Evolutionary conservation across 2,797 vertebrate species (phyloP).

Genomic region (Adrianichthys oophorus): DNA sequence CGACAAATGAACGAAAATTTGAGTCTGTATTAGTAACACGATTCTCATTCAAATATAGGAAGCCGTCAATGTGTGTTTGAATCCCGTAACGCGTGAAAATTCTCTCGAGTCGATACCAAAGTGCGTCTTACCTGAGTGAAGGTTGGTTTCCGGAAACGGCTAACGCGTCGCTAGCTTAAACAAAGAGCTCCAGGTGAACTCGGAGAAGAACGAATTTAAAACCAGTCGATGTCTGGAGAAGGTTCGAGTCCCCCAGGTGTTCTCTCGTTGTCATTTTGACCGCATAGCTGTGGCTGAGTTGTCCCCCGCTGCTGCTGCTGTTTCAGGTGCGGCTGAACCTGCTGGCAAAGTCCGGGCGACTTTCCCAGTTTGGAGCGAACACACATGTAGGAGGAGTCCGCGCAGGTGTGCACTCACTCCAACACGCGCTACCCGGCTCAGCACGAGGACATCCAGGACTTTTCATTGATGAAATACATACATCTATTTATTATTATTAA

Average conservation of each 20-base stretch:
- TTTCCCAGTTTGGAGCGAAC: slow-evolving; percentile 69
- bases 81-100: background rate
- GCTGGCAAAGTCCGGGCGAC: slow-evolving; percentile 46
- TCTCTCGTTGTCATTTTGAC: background rate
- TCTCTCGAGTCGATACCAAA: slow-evolving; percentile 52
- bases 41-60: rapidly evolving
- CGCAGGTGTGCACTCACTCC: slow-evolving; percentile 37
- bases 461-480: background rate
- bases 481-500: too few species aligned
- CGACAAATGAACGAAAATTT: background rate
- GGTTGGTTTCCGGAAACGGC: slow-evolving; percentile 77
- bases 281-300: slow-evolving; percentile 9
- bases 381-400: slow-evolving; percentile 55
- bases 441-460: background rate
- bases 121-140: slow-evolving; percentile 80
- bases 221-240: background rate
- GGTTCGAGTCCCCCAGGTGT: background rate
- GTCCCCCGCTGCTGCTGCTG: background rate
- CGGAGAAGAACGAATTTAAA: background rate
- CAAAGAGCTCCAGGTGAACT: slow-evolving; percentile 46
- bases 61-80: rapidly evolving
- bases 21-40: background rate
- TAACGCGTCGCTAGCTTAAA: slow-evolving; percentile 53
- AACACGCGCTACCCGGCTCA: background rate
- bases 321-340: slow-evolving; percentile 56